Evolutionary conservation across 2,797 vertebrate species (phyloP).

Genomic region (Alauda arvensis): DNA sequence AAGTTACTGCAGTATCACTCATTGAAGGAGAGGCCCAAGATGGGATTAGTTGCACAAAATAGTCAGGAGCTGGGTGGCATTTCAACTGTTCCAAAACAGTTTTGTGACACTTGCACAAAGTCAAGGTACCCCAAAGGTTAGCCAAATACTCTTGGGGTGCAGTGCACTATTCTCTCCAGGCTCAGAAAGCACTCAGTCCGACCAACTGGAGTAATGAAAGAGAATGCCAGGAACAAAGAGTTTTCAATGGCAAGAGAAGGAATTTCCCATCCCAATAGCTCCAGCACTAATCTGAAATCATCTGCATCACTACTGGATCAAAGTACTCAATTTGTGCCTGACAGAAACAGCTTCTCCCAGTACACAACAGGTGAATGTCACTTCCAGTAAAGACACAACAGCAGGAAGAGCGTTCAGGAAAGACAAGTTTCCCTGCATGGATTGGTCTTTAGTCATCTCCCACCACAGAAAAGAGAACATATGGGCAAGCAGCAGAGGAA

Average conservation of each 20-base stretch:
- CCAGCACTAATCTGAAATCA: not conserved
- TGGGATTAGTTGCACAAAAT: not conserved
- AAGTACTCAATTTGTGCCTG: not conserved
- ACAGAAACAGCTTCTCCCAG: not conserved
- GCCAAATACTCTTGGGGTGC: not conserved
- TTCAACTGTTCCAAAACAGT: not conserved
- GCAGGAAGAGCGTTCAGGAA: not conserved
- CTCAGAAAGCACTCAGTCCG: not conserved
- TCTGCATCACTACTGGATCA: not conserved
- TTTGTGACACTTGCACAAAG: not conserved
- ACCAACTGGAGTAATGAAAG: rapidly evolving
- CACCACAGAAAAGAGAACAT: not conserved
- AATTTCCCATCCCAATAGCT: not conserved
- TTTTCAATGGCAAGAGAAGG: not conserved
- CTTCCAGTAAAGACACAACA: not conserved
- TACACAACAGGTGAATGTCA: not conserved
- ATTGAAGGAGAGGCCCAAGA: not conserved
- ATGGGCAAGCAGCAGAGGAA: rapidly evolving
- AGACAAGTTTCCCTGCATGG: not conserved
- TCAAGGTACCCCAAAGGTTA: not conserved
- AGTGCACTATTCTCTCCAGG: not conserved
- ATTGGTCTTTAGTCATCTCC: not conserved
- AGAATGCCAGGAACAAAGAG: not conserved
- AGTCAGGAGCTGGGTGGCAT: not conserved
- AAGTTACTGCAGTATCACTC: not conserved